Evolutionary conservation across 2,113 vertebrate genomes (phyloP), one percentile per base, ranked within the genome.

Genomic region (Calyptomena viridis): DNA sequence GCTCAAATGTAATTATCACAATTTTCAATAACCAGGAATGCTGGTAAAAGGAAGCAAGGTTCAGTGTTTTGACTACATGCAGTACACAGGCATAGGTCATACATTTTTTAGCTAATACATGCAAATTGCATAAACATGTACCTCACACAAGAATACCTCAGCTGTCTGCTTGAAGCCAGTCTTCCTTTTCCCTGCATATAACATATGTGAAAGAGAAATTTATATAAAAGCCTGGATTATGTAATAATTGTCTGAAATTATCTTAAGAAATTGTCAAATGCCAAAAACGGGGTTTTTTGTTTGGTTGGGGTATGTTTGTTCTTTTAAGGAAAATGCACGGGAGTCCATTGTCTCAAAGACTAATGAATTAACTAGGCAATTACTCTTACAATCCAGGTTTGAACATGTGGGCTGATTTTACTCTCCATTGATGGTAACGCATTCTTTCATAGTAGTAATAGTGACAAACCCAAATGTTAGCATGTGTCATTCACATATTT

Each of bases 141-240:
- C 49, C 31, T 95, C 85, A 39, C 49, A 55, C 74, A 46, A 68
- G 74, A 81, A 66, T 77, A 93, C 81, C 92, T 93, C 92, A 80
- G 58, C 62, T 53, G 58, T 82, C 84, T 28, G 39, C 46, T 63
- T 88, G 53, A 84, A 79, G 73, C 37, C 63, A 91, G 78, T 73
- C 67, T 90, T 87, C 77, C 71, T 80, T 82, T 66, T 37, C 76
- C 74, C 62, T 64, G 27, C 24, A 25, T 14, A 21, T 2, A 59
- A 39, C 42, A 44, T 72, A 87, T 84, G 25, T 55, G 44, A 93
- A 94, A 80, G 52, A 90, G 52, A 91, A 88, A 60, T 49, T n/a
- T 1, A 68, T 47, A 22, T n/a, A 25, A 60, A 84, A 68, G 24
- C 24, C 60, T 59, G 39, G 37, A 82, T 93, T 74, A 27, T 74